Evolutionary conservation across 2,888 invertebrate genomes (phyloP).

Genomic region (Leptinotarsa peninsularis): DNA sequence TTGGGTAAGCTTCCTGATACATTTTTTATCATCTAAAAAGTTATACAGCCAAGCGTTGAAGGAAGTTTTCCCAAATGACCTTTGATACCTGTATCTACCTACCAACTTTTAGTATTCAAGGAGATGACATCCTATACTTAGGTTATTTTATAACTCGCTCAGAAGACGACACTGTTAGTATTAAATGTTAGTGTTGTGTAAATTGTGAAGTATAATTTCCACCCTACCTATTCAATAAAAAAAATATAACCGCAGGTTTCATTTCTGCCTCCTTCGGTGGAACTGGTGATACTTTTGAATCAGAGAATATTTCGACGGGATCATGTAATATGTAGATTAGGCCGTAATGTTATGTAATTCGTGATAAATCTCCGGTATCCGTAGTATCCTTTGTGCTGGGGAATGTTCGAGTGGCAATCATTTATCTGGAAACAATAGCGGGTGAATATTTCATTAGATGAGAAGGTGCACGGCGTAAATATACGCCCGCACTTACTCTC

Average conservation of each 20-base stretch:
- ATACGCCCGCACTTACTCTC: slow-evolving; percentile 45
- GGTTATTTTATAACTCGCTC: no score
- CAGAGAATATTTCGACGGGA: slow-evolving; percentile 34
- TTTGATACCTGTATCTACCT: no score
- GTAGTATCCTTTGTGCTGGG: slow-evolving; percentile 54
- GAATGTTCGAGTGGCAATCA: slow-evolving; percentile 57
- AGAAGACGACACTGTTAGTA: no score
- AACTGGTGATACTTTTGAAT: slow-evolving; percentile 3
- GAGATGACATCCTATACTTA: no score
- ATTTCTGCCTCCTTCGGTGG: neutral
- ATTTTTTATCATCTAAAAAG: no score
- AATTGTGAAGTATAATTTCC: no score
- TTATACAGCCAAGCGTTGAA: no score
- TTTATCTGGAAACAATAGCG: slow-evolving; percentile 56
- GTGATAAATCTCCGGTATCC: slow-evolving; percentile 55
- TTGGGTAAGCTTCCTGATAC: no score
- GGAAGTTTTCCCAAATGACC: no score
- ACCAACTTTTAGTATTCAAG: no score
- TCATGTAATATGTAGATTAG: slow-evolving; percentile 50
- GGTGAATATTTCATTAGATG: slow-evolving; percentile 57
- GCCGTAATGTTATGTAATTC: slow-evolving; percentile 54
- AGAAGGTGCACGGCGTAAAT: slow-evolving; percentile 53
- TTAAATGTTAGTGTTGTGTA: no score
- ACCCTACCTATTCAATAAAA: neutral
- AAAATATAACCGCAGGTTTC: neutral